Base-by-base conservation (phyloP, 2,888 invertebrate genomes). In the Eupithecia insigniata region DNA sequence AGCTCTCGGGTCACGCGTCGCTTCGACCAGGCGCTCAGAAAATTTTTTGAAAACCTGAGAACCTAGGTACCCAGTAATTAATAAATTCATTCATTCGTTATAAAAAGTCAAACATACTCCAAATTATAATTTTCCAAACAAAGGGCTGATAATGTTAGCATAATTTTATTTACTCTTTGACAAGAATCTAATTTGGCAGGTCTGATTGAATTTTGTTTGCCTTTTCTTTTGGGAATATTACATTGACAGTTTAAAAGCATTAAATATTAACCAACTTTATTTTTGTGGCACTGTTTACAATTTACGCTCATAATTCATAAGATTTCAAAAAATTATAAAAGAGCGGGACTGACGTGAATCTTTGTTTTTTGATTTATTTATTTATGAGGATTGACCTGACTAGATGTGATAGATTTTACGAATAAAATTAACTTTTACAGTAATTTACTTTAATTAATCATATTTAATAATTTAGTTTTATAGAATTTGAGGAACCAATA, bases 151-250 rank as follows among this genome's bases (percentile, higher is more conserved):
- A 60, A 55, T 51, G 69, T 69, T 69, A 51, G 30, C 51, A 51
- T 43, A 39, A 70, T 39, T 36, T 28, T 22, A 55, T 46, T 32
- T 55, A 72, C 58, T 69, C 72, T 72, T 69, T 36, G 61, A 61
- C 28, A 61, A 55, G 55, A 69, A 69, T 66, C 51, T 61, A 72
- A 69, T 72, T 72, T 66, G 46, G 46, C 28, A 36, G 61, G 55
- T 28, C 51, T 66, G 62, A 72, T 72, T 72, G 51, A 61, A 62
- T 70, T 70, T 67, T 60, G 60, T 60, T 60, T 60, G 60, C 18
- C 60, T 60, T 60, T 60, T 60, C 60, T 60, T 60, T 60, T 18
- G 60, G 18, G 60, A 18, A 8, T 18, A 30, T 60, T 60, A 26
- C 55, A 26, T 55, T 55, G 55, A 55, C 55, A 14, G 22, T 55